Evolutionary conservation across 1,140 invertebrate species (phyloP), one percentile per base, ranked within the genome.

Genomic region (Samia ricini): DNA sequence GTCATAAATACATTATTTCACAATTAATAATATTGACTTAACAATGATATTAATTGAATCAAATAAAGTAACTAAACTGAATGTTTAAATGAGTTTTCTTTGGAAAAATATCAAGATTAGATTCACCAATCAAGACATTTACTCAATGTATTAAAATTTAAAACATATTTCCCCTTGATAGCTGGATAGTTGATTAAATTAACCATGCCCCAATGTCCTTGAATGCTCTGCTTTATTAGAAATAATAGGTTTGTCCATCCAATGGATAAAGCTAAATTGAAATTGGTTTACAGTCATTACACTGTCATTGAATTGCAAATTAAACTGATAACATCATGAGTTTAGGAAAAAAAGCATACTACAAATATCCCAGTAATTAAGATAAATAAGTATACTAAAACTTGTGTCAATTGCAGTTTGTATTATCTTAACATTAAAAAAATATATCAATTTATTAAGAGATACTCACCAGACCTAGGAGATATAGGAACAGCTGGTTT

Each of bases 401-500:
- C 56, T 64, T 59, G 69, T 76, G 85, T 87, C 84, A 88, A 88
- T 79, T 88, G 86, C 86, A 89, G 86, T 87, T 89, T 89, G 84
- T 76, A 60, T 57, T 55, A 57, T 54, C 51, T 51, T 59, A 64
- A 42, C 56, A 62, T 56, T 18, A 63, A 56, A 48, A 62, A 21
- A 60, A 29, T 57, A 50, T 20, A 4, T 33, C 7, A 42, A 15
- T 15, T 42, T 42, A 20, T 15, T 18, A 36, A 26, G 36, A 42
- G 12, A 49, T 33, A 33, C 91, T 92, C 68, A 91, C 91, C 92
- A 79, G 81, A 83, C 71, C 92, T 88, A 18, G 92, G 91, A 60
- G 92, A 91, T 21, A 91, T 84, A 12, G 93, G 92, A 19, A 93
- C 74, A 10, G 92, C 90, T 62, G 92, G 92, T 79, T 93, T 93